Conservation (phyloP, 2,113 vertebrate species). For the Caloenas nicobarica region DNA sequence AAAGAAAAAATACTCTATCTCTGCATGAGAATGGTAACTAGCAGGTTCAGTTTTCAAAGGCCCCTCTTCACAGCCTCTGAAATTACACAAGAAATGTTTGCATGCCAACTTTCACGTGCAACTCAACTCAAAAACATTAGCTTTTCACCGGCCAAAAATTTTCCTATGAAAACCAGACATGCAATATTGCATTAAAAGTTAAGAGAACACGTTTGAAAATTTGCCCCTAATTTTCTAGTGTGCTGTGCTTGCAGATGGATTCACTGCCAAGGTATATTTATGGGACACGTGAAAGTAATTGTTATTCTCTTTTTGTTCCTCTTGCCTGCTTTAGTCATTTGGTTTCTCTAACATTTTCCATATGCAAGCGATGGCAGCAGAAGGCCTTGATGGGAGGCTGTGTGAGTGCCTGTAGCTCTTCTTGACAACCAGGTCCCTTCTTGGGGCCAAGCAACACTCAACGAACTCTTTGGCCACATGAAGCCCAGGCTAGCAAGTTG, state of each 20-base stretch:
- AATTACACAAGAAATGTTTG: background rate
- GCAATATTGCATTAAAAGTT: background rate
- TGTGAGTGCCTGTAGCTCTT: background rate
- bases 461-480: background rate
- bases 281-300: slow-evolving; percentile 14
- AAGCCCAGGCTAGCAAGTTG: background rate
- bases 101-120: slow-evolving; percentile 3
- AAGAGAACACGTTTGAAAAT: slow-evolving; percentile 16
- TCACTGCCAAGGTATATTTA: slow-evolving; percentile 48
- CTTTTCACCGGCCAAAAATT: background rate
- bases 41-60: slow-evolving; percentile 16
- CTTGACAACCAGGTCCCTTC: background rate
- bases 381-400: background rate
- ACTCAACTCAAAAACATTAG: background rate
- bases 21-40: background rate
- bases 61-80: background rate
- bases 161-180: slow-evolving; percentile 6
- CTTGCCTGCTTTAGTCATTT: slow-evolving; percentile 21
- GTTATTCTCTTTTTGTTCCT: slow-evolving; percentile 29
- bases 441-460: rapidly evolving
- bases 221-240: background rate
- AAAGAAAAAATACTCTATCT: slow-evolving; percentile 1
- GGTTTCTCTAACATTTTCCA: slow-evolving; percentile 11
- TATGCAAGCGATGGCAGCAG: background rate
- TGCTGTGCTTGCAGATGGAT: background rate